Conservation (phyloP, 2,113 vertebrate genomes). For the Rhabdomys dilectus region DNA sequence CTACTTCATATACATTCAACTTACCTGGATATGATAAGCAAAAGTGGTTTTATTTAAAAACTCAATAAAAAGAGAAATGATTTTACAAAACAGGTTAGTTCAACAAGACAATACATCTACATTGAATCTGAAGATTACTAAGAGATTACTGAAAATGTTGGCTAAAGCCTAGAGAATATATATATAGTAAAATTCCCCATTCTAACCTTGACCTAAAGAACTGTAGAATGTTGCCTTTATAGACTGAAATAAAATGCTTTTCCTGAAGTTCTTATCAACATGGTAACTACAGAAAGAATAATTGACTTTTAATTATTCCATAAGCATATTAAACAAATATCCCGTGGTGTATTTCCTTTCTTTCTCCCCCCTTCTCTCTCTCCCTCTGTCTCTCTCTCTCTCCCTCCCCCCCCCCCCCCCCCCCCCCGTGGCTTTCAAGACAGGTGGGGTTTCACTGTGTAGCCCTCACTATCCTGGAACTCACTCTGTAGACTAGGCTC, state of each 20-base stretch:
- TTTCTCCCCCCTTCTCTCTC: too few relatives aligned
- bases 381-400: too few relatives aligned
- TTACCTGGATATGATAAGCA: conserved; percentile 35
- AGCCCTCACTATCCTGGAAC: not conserved
- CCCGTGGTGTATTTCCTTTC: not conserved
- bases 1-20: not conserved
- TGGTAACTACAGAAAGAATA: not conserved
- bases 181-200: not conserved
- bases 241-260: conserved; percentile 30
- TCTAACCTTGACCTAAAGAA: conserved; percentile 50
- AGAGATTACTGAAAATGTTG: conserved; percentile 35
- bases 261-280: conserved; percentile 50
- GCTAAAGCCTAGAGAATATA: conserved; percentile 34
- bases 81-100: conserved; percentile 36
- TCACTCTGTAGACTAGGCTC: not conserved
- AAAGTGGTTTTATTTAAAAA: not conserved
- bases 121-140: conserved; percentile 33
- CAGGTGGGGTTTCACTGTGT: not conserved
- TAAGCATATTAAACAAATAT: not conserved
- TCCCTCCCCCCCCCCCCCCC: not conserved
- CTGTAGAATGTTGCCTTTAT: conserved; percentile 9
- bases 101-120: not conserved
- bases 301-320: not conserved
- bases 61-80: conserved; percentile 39
- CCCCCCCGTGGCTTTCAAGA: not conserved